A percentile compares a stretch with the other conserved stretches of the same genome.
These are phyloP conservation scores for Cydia fagiglandana DNA, from an alignment of 1,140 invertebrate genomes.

Conservation along the genomic window DNA sequence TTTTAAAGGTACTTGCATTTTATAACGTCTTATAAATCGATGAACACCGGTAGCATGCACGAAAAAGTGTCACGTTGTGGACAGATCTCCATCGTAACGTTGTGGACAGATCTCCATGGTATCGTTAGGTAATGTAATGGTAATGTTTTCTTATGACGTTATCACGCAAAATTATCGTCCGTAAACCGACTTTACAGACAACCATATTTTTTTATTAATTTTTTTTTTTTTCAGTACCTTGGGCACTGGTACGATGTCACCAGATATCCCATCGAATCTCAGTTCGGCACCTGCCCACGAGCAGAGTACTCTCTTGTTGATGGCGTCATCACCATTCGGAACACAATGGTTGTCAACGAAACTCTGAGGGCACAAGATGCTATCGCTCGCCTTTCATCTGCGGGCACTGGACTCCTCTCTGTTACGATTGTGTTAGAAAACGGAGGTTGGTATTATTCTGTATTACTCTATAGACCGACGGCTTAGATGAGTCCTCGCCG, in stretches of 20 bases:
- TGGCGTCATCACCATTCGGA: slow-evolving; percentile 42
- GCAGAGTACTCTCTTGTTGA: slow-evolving; percentile 43
- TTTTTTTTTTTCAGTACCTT: slow-evolving; percentile 33
- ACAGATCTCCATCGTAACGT: too few relatives aligned
- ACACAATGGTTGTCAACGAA: slow-evolving; percentile 51
- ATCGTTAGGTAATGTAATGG: too few relatives aligned
- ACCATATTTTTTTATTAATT: too few relatives aligned
- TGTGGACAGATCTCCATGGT: too few relatives aligned
- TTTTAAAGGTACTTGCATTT: too few relatives aligned
- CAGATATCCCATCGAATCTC: slow-evolving; percentile 53
- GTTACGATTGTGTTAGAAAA: slow-evolving; percentile 49
- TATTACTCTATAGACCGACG: not conserved
- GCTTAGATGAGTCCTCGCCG: too few relatives aligned
- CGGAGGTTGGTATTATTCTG: slow-evolving; percentile 45
- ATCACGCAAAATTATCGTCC: too few relatives aligned
- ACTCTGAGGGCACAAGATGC: slow-evolving; percentile 45
- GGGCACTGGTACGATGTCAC: slow-evolving; percentile 61
- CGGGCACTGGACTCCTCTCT: slow-evolving; percentile 51
- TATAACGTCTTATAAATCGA: too few relatives aligned
- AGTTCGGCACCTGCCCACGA: slow-evolving; percentile 57
- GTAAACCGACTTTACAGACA: too few relatives aligned
- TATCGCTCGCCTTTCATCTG: slow-evolving; percentile 48
- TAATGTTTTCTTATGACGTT: too few relatives aligned
- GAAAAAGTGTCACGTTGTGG: too few relatives aligned
- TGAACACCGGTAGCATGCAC: too few relatives aligned